Base-by-base conservation (phyloP, 2,113 vertebrate genomes). In the Mirza zaza region DNA sequence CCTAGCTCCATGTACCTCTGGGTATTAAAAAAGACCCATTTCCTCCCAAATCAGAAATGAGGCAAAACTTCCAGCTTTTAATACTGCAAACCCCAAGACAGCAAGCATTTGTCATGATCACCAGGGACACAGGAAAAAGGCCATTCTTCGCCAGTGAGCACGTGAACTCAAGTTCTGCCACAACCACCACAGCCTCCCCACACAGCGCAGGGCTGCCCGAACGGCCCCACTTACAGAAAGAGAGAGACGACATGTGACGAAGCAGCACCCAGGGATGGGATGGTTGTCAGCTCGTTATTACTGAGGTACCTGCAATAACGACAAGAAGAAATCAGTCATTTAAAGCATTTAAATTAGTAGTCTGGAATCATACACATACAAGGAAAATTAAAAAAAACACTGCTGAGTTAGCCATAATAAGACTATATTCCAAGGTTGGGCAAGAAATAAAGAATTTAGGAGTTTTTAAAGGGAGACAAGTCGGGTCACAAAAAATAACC, bases 241-340 rank as follows among this genome's bases (percentile, higher is more conserved):
- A 99, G 99, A 45, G 98, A 98, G 67, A 98, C 95, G 82, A 99
- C 25, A 0, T 90, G 97, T 50, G 98, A 82, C 29, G 99, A 98
- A 61, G 98, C 98, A 1, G 97, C 82, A 86, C 99, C 99, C 87
- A 99, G 98, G 76, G 98, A 98, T 1, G 99, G 99, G 91, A 99
- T 98, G 70, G 98, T 94, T 20, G 98, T 99, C 98, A 99, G 98
- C 96, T 99, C 99, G 17, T 99, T 99, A 98, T 99, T 99, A 98
- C 98, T 99, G 98, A 99, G 98, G 79, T 98, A 98, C 97, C 99
- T 99, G 98, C 77, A 99, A 99, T n/a, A 94, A 98, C 2, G 95
- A 96, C 1, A 84, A 70, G 18, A 81, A 90, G 52, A 89, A 92
- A 93, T 39, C 1, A 2, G 25, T 76, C 85, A 88, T 3, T 59